Evolutionary conservation across 1,140 invertebrate species (phyloP).

Genomic region (Trachymyrmex septentrionalis): DNA sequence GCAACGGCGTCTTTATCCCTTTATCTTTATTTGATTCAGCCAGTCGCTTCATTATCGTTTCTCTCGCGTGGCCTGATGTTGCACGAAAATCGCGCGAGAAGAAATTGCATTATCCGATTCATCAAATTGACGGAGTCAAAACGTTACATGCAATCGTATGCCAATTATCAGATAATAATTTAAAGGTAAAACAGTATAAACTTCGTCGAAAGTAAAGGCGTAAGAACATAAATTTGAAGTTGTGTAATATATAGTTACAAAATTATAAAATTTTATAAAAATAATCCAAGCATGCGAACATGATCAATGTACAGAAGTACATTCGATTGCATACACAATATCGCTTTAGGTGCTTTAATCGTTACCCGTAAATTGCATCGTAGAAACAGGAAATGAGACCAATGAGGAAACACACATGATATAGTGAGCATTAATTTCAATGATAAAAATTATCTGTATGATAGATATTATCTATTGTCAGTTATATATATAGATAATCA

Average conservation of each 20-base stretch:
- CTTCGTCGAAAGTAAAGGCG: too few species aligned
- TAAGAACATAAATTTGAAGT: background rate
- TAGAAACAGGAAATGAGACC: constrained; percentile 22
- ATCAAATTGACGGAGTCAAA: background rate
- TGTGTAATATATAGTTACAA: background rate
- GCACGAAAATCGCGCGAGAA: constrained; percentile 35
- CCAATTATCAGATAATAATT: background rate
- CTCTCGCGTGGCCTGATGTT: background rate
- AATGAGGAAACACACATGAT: constrained; percentile 11
- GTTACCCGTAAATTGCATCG: background rate
- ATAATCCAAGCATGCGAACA: background rate
- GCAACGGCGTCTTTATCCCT: constrained; percentile 40
- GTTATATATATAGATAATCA: background rate
- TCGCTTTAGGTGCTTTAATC: constrained; percentile 40
- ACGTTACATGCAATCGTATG: background rate
- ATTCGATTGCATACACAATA: constrained; percentile 23
- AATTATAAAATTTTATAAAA: background rate
- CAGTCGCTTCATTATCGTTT: constrained; percentile 57
- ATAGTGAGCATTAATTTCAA: constrained; percentile 26
- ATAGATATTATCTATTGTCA: constrained; percentile 26
- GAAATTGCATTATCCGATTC: constrained; percentile 17
- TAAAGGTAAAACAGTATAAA: background rate
- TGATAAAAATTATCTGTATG: constrained; percentile 18
- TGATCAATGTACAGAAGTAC: background rate
- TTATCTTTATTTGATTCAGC: constrained; percentile 48